Evolutionary conservation across 1,140 invertebrate species (phyloP).

Genomic region (Bombus terrestris): DNA sequence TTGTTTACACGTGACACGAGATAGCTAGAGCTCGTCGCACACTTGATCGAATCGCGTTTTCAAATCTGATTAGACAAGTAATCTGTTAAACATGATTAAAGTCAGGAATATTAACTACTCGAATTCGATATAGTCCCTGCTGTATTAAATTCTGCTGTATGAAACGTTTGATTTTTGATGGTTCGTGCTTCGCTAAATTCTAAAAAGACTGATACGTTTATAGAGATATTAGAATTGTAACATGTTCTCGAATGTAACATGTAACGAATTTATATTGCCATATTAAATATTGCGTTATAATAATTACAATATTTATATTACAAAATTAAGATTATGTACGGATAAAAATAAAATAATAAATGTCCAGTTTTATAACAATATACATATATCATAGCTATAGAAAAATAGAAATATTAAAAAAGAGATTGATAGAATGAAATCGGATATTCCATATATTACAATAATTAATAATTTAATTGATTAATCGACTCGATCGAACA

Average conservation of each 20-base stretch:
- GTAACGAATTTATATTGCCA: no score
- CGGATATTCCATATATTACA: not conserved
- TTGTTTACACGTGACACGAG: slow-evolving; percentile 34
- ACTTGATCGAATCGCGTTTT: not conserved
- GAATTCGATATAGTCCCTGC: not conserved
- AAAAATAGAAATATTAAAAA: not conserved
- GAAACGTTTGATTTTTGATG: no score
- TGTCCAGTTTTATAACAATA: no score
- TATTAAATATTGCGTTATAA: no score
- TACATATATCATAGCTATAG: no score
- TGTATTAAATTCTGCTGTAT: not conserved
- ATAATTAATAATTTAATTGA: not conserved
- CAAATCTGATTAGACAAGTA: not conserved
- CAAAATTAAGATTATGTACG: no score
- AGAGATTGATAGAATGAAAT: not conserved
- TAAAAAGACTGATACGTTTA: no score
- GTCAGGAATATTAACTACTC: not conserved
- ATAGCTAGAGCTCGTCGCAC: not conserved
- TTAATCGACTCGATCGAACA: not conserved
- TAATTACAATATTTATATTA: no score
- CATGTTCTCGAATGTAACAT: no score
- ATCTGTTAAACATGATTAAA: not conserved
- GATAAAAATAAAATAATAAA: no score
- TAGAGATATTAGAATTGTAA: no score
- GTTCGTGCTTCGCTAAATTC: no score